A percentile compares a stretch with the other conserved stretches of the same genome.
Conservation (phyloP, 2,113 vertebrate genomes). For the Bombycilla garrulus region DNA sequence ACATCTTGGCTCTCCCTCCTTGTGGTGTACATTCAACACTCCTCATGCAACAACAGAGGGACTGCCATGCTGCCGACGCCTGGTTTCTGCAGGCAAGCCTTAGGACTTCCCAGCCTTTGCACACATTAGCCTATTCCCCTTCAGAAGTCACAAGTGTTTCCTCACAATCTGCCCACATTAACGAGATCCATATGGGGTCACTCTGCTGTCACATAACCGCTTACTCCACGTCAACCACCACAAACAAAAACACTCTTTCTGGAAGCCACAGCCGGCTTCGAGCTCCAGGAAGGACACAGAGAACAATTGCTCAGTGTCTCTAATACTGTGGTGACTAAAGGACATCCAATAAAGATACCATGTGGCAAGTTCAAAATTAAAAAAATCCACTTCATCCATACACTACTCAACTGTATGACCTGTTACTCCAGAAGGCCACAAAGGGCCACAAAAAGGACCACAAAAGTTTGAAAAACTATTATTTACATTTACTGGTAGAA, state of each 20-base stretch:
- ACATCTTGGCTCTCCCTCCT: not conserved
- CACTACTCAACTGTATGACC: not conserved
- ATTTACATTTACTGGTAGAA: not conserved
- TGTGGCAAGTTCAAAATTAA: not conserved
- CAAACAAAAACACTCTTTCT: not conserved
- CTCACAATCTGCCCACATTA: not conserved
- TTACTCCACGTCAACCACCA: not conserved
- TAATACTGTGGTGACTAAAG: not conserved
- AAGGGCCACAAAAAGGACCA: too few species aligned
- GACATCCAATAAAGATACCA: not conserved
- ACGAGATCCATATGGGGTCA: not conserved
- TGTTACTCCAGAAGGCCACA: not conserved
- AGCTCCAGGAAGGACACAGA: not conserved
- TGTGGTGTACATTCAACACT: not conserved
- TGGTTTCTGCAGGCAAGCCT: not conserved
- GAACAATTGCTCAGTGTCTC: not conserved
- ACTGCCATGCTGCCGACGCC: not conserved
- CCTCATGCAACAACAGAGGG: rapidly evolving
- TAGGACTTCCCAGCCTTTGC: not conserved
- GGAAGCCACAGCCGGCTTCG: not conserved
- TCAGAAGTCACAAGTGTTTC: not conserved
- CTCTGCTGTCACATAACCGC: not conserved
- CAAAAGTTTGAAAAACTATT: not conserved
- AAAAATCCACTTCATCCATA: not conserved
- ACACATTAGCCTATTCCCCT: not conserved